A percentile compares a stretch with the other conserved stretches of the same genome.
These are phyloP conservation scores for Sinocyclocheilus rhinocerous DNA, from an alignment of 2,113 vertebrate species.

Conservation along the genomic window DNA sequence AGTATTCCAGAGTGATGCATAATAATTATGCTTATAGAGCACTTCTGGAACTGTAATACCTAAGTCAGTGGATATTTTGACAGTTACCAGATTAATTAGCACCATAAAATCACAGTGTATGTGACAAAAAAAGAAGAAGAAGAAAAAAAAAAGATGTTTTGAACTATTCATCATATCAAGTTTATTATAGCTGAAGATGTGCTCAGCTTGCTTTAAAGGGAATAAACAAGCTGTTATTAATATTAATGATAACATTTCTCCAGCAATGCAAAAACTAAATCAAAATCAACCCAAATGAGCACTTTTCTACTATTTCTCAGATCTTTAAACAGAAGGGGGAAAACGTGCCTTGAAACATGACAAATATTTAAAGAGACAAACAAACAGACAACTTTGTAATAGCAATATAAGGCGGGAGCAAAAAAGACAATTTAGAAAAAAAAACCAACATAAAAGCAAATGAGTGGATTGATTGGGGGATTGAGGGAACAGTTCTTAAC, in stretches of 20 bases:
- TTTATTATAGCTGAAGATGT: neutral
- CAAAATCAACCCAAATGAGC: neutral
- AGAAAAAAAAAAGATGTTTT: neutral
- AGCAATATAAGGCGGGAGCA: neutral
- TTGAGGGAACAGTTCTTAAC: conserved; percentile 40
- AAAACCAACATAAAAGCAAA: neutral
- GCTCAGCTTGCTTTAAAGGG: neutral
- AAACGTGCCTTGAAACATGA: neutral
- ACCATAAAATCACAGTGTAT: neutral
- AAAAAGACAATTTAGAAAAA: no score
- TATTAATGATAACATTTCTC: conserved; percentile 18
- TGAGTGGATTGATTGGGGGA: neutral
- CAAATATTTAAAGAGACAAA: neutral
- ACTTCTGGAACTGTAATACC: neutral
- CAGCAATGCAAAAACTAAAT: neutral
- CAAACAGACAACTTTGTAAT: neutral
- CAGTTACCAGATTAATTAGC: neutral
- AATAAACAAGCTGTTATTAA: conserved; percentile 4
- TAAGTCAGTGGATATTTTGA: neutral
- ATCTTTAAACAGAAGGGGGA: conserved; percentile 8
- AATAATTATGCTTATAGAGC: conserved; percentile 1
- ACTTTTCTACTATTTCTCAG: neutral
- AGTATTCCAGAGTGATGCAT: neutral
- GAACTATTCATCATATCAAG: neutral
- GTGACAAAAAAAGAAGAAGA: neutral